phyloP scores from a whole-genome alignment of 2,797 vertebrate species.

The Geotrypetes seraphini region DNA sequence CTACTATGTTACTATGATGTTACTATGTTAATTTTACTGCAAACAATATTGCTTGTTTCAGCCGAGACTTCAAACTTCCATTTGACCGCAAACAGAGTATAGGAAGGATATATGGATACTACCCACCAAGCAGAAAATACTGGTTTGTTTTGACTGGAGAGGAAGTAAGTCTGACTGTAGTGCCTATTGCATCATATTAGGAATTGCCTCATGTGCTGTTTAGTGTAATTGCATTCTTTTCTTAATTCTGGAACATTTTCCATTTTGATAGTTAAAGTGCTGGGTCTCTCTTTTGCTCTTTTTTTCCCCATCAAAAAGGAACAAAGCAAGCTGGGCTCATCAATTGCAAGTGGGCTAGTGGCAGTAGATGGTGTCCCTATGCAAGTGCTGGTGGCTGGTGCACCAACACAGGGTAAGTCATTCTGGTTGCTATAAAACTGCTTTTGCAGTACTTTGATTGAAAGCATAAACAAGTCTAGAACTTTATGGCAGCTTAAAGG shows the following conservation, averaged over 20 bases:
- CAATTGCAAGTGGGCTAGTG: slow-evolving; percentile 51
- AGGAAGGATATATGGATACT: slow-evolving; percentile 51
- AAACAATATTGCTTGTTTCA: background rate
- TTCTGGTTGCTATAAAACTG: too few species aligned
- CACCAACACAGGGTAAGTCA: slow-evolving; percentile 53
- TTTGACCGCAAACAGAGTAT: slow-evolving; percentile 14
- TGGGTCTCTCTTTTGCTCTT: too few species aligned
- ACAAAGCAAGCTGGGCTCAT: slow-evolving; percentile 47
- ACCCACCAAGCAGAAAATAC: slow-evolving; percentile 17
- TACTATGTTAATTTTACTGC: too few species aligned
- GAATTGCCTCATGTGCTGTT: too few species aligned
- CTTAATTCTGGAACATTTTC: slow-evolving; percentile 5
- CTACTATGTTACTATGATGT: too few species aligned
- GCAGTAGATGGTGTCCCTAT: slow-evolving; percentile 32
- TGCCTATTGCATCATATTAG: background rate
- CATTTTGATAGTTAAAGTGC: fast-evolving
- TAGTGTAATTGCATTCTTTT: background rate
- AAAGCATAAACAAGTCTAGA: too few species aligned
- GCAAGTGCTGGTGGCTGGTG: slow-evolving; percentile 45
- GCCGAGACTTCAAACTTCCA: slow-evolving; percentile 4
- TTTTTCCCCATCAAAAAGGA: too few species aligned
- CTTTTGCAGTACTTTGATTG: too few species aligned
- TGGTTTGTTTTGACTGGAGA: slow-evolving; percentile 40
- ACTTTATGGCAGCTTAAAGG: too few species aligned
- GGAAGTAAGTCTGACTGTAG: slow-evolving; percentile 27